These are phyloP conservation scores for Brachionus paranguensis DNA, from an alignment of 1,140 invertebrate genomes.

Conservation along the genomic window DNA sequence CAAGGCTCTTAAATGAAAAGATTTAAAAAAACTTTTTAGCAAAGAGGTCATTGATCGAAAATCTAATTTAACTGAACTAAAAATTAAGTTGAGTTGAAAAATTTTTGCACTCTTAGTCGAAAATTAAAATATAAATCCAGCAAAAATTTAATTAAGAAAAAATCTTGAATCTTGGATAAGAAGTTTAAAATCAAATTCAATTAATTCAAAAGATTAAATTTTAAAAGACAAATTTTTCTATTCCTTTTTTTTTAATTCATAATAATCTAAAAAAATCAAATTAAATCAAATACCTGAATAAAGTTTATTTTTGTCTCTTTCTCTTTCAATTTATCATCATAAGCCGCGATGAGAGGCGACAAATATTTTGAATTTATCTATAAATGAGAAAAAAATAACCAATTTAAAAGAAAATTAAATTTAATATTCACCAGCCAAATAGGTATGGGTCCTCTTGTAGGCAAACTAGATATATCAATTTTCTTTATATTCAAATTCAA, in stretches of 20 bases:
- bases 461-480: background rate
- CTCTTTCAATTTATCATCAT: slow-evolving; percentile 27
- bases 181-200: too few species aligned
- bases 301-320: slow-evolving; percentile 7
- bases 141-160: too few species aligned
- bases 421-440: slow-evolving; percentile 17
- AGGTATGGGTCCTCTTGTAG: background rate
- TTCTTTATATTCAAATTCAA: background rate
- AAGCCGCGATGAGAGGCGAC: slow-evolving; percentile 11
- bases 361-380: slow-evolving; percentile 29
- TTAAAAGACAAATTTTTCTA: background rate
- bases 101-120: too few species aligned
- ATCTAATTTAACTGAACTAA: too few species aligned
- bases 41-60: too few species aligned
- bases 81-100: too few species aligned
- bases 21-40: too few species aligned
- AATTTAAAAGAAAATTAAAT: background rate
- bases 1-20: too few species aligned
- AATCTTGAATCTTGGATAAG: too few species aligned
- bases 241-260: background rate
- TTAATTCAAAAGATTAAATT: background rate
- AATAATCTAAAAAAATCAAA: background rate
- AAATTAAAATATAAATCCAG: too few species aligned
- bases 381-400: background rate
- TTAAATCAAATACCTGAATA: background rate